phyloP scores from a whole-genome alignment of 2,113 vertebrate species.

The Dicerorhinus sumatrensis region DNA sequence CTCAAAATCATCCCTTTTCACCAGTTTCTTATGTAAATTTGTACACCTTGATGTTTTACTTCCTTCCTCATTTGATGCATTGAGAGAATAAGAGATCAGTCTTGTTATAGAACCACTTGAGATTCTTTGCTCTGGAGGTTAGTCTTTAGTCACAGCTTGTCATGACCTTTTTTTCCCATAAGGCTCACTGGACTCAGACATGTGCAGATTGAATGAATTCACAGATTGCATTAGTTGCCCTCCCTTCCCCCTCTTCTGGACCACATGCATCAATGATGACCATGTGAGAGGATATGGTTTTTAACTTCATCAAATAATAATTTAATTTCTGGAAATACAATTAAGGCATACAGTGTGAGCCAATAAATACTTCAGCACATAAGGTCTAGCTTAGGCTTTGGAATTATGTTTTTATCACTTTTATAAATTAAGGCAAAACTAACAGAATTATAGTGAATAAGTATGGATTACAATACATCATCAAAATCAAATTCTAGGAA shows the following conservation, averaged over 20 bases:
- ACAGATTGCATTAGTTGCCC: neutral
- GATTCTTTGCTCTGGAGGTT: neutral
- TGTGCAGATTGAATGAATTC: neutral
- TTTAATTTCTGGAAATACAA: neutral
- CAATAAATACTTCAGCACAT: neutral
- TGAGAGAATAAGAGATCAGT: neutral
- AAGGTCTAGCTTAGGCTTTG: neutral
- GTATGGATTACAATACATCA: neutral
- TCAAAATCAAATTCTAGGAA: neutral
- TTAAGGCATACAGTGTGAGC: neutral
- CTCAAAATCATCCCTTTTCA: neutral
- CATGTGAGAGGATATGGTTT: neutral
- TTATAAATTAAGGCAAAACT: slow-evolving; percentile 24
- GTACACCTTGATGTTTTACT: neutral
- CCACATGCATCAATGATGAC: neutral
- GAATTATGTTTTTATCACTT: neutral
- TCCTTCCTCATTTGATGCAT: neutral
- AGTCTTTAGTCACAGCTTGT: neutral
- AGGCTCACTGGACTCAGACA: neutral
- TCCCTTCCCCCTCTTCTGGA: neutral
- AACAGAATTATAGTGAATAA: neutral
- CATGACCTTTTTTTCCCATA: neutral
- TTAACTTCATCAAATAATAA: neutral
- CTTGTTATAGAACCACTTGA: neutral
- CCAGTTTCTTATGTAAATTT: neutral